Evolutionary conservation across 2,888 invertebrate species (phyloP).

Genomic region (Rhagium mordax): DNA sequence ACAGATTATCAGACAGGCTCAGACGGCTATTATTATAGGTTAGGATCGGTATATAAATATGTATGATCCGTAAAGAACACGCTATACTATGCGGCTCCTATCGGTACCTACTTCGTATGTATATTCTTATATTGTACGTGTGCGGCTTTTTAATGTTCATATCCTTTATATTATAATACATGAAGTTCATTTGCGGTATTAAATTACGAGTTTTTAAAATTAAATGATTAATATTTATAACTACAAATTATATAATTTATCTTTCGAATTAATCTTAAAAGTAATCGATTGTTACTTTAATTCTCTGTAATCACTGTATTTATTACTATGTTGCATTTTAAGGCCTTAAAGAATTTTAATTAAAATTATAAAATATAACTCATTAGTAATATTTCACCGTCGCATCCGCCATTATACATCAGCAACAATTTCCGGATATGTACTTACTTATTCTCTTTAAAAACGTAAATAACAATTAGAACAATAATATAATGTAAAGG

Average conservation of each 20-base stretch:
- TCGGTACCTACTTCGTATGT: slow-evolving; percentile 28
- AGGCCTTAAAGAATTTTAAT: not conserved
- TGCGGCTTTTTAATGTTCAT: slow-evolving; percentile 21
- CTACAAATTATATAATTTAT: slow-evolving; percentile 15
- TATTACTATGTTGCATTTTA: not conserved
- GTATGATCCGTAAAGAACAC: slow-evolving; percentile 69
- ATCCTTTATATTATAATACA: slow-evolving; percentile 14
- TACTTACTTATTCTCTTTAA: too few relatives aligned
- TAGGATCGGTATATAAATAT: slow-evolving; percentile 70
- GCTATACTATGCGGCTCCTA: slow-evolving; percentile 59
- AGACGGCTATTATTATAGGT: slow-evolving; percentile 70
- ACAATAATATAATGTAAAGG: too few relatives aligned
- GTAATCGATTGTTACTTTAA: slow-evolving; percentile 12
- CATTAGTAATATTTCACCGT: not conserved
- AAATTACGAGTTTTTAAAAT: slow-evolving; percentile 14
- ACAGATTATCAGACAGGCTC: slow-evolving; percentile 67
- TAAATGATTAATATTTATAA: slow-evolving; percentile 31
- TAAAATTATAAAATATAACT: too few relatives aligned
- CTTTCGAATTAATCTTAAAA: slow-evolving; percentile 12
- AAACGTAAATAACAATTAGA: too few relatives aligned
- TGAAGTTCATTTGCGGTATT: slow-evolving; percentile 19
- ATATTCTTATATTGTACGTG: slow-evolving; percentile 30
- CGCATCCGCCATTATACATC: not conserved
- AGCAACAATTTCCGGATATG: too few relatives aligned
- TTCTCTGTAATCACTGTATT: not conserved